Evolutionary conservation across 2,888 invertebrate genomes (phyloP), one percentile per base, ranked within the genome.

Genomic region (Liodrosophila aerea): DNA sequence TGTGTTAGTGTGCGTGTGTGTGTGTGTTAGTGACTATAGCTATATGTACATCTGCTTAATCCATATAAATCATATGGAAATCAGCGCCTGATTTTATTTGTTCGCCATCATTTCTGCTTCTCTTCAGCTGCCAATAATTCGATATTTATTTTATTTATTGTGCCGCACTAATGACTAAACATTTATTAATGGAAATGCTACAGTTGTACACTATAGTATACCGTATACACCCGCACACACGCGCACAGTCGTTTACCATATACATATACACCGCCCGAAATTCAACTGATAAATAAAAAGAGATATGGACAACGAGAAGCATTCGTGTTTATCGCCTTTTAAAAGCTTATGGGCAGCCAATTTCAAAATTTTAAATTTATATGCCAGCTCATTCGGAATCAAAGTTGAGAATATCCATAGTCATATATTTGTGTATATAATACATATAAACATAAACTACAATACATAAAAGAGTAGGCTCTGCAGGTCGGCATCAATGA

Each of bases 101-200:
- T 52, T 16, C 9, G n/a, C 9, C 12, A 1, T 4, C 13, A 30
- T 51, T 39, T 22, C 8, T 40, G 9, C 1, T 22, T 12, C 40
- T 39, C n/a, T 30, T 50, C 57, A 46, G 56, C 49, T 68, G 58
- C 62, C 59, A 64, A 73, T 73, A 60, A 64, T 74, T 71, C 47
- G 53, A 81, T 84, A 82, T 81, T 73, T 70, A 62, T 77, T 65
- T 67, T 59, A 84, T 84, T 81, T 81, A 84, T 81, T 68, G 59
- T 62, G 58, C 61, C 67, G 64, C 65, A 69, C 75, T 69, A 81
- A 81, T 81, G 82, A 77, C 60, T 65, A 45, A 75, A 78, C 82
- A 82, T 85, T 82, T 84, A 77, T 84, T 73, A 81, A 74, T 71
- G 11, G 37, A 46, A 58, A 53, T 53, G 15, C 13, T 22, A 37